These are phyloP conservation scores for Misgurnus mizolepis DNA, from an alignment of 2,113 vertebrate species.

Conservation along the genomic window DNA sequence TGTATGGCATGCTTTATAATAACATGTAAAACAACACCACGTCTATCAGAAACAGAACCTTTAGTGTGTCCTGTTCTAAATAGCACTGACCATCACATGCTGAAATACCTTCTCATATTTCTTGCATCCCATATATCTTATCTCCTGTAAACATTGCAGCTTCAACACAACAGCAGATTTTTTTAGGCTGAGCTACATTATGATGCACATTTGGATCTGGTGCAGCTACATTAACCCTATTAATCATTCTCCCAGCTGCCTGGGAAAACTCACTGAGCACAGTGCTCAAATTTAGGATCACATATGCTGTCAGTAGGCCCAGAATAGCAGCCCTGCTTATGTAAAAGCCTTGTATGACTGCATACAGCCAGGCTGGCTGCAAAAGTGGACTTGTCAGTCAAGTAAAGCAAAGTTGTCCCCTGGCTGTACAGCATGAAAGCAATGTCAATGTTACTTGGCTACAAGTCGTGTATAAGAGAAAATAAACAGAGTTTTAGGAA, in stretches of 20 bases:
- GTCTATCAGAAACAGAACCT: conserved; percentile 11
- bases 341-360: conserved; percentile 64
- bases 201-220: conserved; percentile 55
- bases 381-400: conserved; percentile 38
- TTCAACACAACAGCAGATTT: conserved; percentile 54
- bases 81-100: conserved; percentile 22
- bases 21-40: not conserved
- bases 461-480: no score
- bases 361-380: conserved; percentile 30
- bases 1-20: not conserved
- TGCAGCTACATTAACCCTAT: conserved; percentile 55
- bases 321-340: conserved; percentile 66
- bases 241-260: conserved; percentile 60
- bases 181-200: conserved; percentile 50
- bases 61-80: not conserved
- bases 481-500: no score
- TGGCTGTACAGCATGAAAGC: no score
- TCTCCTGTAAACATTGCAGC: conserved; percentile 44
- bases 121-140: conserved; percentile 10
- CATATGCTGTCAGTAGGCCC: conserved; percentile 60
- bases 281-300: conserved; percentile 65
- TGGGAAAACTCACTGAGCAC: conserved; percentile 60
- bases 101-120: conserved; percentile 19
- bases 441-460: no score
- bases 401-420: no score